Conservation (phyloP, 2,113 vertebrate genomes). For the Piaya cayana region DNA sequence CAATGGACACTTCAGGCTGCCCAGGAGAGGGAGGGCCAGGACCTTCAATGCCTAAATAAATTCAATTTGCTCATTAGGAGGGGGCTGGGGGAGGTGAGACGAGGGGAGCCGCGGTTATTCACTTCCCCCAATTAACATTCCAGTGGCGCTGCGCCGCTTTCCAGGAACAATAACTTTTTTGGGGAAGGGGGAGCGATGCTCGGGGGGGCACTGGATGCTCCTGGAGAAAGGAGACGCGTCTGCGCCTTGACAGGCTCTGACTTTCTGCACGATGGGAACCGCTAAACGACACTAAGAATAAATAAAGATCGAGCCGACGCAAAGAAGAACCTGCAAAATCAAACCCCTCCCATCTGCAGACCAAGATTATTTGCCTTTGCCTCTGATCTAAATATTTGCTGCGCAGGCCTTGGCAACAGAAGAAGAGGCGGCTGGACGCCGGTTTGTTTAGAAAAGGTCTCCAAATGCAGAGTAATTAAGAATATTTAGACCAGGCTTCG, state of each 20-base stretch:
- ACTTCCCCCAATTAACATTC: conserved; percentile 74
- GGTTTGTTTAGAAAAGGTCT: not conserved
- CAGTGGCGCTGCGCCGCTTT: conserved; percentile 35
- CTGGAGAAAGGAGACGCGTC: conserved; percentile 7
- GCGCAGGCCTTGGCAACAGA: not conserved
- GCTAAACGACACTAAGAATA: not conserved
- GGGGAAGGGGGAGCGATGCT: not conserved
- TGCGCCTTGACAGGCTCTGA: fast-evolving
- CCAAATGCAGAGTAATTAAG: not conserved
- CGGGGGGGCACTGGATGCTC: not conserved
- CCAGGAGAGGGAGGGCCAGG: not conserved
- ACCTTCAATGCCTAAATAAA: conserved; percentile 60
- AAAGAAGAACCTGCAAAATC: not conserved
- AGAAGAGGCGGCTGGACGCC: not conserved
- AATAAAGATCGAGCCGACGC: not conserved
- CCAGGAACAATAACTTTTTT: conserved; percentile 57
- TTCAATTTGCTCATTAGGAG: conserved; percentile 55
- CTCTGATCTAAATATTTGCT: not conserved
- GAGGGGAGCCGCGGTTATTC: conserved; percentile 46
- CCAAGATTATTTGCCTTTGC: not conserved
- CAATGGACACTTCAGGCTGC: conserved; percentile 44
- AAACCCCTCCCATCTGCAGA: not conserved
- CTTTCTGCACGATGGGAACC: not conserved
- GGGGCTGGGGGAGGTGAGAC: conserved; percentile 57
- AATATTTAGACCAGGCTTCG: not conserved